Evolutionary conservation across 2,888 invertebrate genomes (phyloP).

Genomic region (Ormyrus rosae): DNA sequence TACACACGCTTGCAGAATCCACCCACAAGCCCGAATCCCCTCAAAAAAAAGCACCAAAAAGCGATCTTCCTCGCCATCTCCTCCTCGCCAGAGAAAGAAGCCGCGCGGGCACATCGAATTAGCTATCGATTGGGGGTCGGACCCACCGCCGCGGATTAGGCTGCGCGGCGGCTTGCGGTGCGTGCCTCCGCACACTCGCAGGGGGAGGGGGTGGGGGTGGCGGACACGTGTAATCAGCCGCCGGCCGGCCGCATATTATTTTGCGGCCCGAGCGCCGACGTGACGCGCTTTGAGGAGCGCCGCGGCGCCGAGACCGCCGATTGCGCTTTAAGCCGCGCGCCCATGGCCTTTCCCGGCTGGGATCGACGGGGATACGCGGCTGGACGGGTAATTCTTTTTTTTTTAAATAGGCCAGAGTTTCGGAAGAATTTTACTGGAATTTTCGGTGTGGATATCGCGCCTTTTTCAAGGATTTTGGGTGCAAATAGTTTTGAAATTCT

Average conservation of each 20-base stretch:
- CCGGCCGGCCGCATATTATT: conserved; percentile 71
- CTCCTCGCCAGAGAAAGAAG: conserved; percentile 44
- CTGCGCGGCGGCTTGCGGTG: conserved; percentile 73
- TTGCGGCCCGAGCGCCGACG: conserved; percentile 54
- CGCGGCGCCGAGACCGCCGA: neutral
- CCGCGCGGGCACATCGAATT: conserved; percentile 59
- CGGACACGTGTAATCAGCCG: conserved; percentile 74
- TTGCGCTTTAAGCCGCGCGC: neutral
- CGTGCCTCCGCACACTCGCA: neutral
- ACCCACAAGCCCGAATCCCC: too few species aligned
- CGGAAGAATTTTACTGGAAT: too few species aligned
- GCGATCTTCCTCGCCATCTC: neutral
- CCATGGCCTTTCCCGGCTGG: neutral
- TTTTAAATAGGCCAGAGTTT: too few species aligned
- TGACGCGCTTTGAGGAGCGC: neutral
- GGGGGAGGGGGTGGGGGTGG: conserved; percentile 40
- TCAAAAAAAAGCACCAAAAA: too few species aligned
- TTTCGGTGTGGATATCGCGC: too few species aligned
- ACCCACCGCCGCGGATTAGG: conserved; percentile 72
- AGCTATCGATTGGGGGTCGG: conserved; percentile 74
- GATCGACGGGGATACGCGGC: too few species aligned
- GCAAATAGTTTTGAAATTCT: too few species aligned
- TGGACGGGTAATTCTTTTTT: too few species aligned
- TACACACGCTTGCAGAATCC: too few species aligned
- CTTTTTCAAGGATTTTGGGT: too few species aligned